These are phyloP conservation scores for Caenorhabditis sp. DNA, from an alignment of 2,888 invertebrate species.

Conservation along the genomic window DNA sequence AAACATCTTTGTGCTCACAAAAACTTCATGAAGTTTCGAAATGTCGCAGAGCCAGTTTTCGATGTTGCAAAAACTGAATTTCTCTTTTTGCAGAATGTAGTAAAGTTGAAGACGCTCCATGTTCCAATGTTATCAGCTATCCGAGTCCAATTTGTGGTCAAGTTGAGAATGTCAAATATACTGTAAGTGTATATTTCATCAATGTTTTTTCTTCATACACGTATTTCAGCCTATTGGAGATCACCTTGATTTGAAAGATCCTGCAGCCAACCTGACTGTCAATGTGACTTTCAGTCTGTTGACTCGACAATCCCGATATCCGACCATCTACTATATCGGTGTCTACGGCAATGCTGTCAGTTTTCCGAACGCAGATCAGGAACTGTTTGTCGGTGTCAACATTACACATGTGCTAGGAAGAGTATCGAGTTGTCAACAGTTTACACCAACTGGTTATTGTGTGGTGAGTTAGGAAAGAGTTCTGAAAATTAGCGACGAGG, in stretches of 20 bases:
- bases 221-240: constrained; percentile 13
- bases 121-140: constrained; percentile 28
- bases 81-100: constrained; percentile 57
- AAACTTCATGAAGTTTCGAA: too few species aligned
- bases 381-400: constrained; percentile 59
- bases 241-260: constrained; percentile 32
- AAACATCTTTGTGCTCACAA: too few species aligned
- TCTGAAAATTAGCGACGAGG: neutral
- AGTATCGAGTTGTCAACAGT: constrained; percentile 47
- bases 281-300: constrained; percentile 61
- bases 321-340: constrained; percentile 60
- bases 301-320: constrained; percentile 29
- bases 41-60: too few species aligned
- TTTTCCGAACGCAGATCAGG: constrained; percentile 52
- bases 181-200: constrained; percentile 8
- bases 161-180: constrained; percentile 36
- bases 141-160: constrained; percentile 61
- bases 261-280: constrained; percentile 44
- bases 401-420: constrained; percentile 54
- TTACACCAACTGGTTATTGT: constrained; percentile 44
- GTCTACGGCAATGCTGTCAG: constrained; percentile 59
- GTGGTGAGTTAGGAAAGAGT: constrained; percentile 27
- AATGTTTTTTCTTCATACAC: neutral
- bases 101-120: constrained; percentile 59
- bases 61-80: too few species aligned